These are phyloP conservation scores for Trachelus troglodyta DNA, from an alignment of 2,888 invertebrate species.

Conservation along the genomic window DNA sequence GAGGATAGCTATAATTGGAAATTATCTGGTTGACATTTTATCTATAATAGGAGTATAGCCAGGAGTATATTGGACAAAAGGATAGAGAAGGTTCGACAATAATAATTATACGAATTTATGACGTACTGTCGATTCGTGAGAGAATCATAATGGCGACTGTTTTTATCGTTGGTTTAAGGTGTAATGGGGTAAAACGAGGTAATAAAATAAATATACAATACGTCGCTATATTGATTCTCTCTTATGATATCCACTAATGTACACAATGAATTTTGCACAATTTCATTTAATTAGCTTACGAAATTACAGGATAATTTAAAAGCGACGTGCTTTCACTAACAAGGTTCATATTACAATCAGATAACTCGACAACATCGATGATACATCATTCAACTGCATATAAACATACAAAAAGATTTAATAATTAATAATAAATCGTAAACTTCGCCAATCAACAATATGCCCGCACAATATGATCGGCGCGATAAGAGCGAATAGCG, in stretches of 20 bases:
- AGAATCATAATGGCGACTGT: not conserved
- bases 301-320: conserved; percentile 53
- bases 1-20: not conserved
- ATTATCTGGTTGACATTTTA: not conserved
- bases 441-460: not conserved
- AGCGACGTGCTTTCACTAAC: conserved; percentile 47
- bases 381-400: conserved; percentile 61
- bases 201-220: not conserved
- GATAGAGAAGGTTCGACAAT: not conserved
- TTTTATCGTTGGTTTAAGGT: not conserved
- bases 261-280: conserved; percentile 35
- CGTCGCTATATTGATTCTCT: too few relatives aligned
- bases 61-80: not conserved
- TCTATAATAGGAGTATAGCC: not conserved
- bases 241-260: not conserved
- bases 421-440: conserved; percentile 9
- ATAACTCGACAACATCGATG: conserved; percentile 44
- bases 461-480: not conserved
- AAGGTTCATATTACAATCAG: conserved; percentile 49
- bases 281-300: conserved; percentile 50
- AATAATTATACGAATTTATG: not conserved
- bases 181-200: not conserved
- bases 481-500: not conserved
- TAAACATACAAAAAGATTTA: conserved; percentile 57
- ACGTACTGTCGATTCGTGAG: not conserved